Conservation (phyloP, 2,888 invertebrate genomes). For the Caenorhabditis macrosperma region DNA sequence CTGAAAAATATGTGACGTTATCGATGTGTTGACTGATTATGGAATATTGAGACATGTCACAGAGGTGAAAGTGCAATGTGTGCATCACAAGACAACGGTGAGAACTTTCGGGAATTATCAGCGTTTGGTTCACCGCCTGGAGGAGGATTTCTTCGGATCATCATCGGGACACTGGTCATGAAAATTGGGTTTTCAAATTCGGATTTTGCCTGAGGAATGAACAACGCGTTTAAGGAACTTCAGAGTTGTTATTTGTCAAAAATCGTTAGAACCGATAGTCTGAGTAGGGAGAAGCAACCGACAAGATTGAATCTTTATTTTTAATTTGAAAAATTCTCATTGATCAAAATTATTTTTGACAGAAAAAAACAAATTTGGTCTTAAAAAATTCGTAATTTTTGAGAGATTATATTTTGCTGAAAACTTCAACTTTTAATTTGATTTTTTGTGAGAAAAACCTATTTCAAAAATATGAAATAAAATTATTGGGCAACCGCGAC, state of each 20-base stretch:
- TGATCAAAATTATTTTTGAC: not conserved
- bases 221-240: not conserved
- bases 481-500: slow-evolving; percentile 31
- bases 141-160: slow-evolving; percentile 16
- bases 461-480: not conserved
- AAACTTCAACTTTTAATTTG: not conserved
- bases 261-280: too few relatives aligned
- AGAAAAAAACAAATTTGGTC: not conserved
- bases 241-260: too few relatives aligned
- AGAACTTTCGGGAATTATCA: slow-evolving; percentile 34
- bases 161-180: not conserved
- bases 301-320: too few relatives aligned
- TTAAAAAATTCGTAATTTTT: not conserved
- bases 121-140: slow-evolving; percentile 2
- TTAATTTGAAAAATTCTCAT: not conserved
- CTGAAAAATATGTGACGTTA: slow-evolving; percentile 37
- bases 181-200: not conserved
- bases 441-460: not conserved
- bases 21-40: not conserved
- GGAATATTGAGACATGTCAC: slow-evolving; percentile 4
- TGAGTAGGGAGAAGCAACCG: too few relatives aligned
- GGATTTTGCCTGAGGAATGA: not conserved
- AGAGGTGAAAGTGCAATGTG: slow-evolving; percentile 4
- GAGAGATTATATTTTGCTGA: not conserved
- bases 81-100: slow-evolving; percentile 44